Evolutionary conservation across 2,888 invertebrate genomes (phyloP), one percentile per base, ranked within the genome.

Genomic region (Eueremaeus valkanovi): DNA sequence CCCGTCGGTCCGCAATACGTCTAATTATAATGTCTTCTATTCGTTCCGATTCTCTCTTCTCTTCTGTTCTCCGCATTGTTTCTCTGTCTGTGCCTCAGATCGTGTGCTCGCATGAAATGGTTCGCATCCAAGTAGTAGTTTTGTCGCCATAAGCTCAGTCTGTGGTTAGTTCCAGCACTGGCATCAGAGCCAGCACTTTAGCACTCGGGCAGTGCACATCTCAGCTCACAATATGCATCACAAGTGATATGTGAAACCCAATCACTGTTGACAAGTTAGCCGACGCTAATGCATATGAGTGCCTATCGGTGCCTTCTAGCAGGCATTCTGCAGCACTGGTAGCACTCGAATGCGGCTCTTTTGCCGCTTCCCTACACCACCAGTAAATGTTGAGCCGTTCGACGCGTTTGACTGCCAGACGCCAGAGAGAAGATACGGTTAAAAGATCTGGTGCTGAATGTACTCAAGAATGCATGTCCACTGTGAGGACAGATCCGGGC

Each of bases 241-340:
- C 55, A 63, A 63, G 24, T 63, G 63, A 63, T 33, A 63, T 63
- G 63, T 63, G 63, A 63, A 36, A 63, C 63, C 33, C 63, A 63
- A 63, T 63, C 63, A 63, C 63, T 63, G 63, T 63, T 31, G 63
- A 63, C 63, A 63, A 29, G 63, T 33, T n/a, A 31, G 6, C 6
- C n/a, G n/a, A 61, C 29, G 29, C 33, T 61, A 61, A 21, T 63
- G 63, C 33, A 16, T 63, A 36, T 63, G n/a, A 29, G 11, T 63
- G n/a, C 16, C 63, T 63, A 6, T n/a, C 63, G 9, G 8, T 55
- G 55, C 21, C 45, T 36, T 45, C 18, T 16, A 45, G 45, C 18
- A 45, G n/a, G n/a, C n/a, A n/a, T n/a, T n/a, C n/a, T n/a, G n/a
- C n/a, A n/a, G n/a, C n/a, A n/a, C n/a, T n/a, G n/a, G 45, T 16